A percentile compares a stretch with the other conserved stretches of the same genome.
Conservation (phyloP, 2,797 vertebrate genomes). For the Neomorphus geoffroyi region DNA sequence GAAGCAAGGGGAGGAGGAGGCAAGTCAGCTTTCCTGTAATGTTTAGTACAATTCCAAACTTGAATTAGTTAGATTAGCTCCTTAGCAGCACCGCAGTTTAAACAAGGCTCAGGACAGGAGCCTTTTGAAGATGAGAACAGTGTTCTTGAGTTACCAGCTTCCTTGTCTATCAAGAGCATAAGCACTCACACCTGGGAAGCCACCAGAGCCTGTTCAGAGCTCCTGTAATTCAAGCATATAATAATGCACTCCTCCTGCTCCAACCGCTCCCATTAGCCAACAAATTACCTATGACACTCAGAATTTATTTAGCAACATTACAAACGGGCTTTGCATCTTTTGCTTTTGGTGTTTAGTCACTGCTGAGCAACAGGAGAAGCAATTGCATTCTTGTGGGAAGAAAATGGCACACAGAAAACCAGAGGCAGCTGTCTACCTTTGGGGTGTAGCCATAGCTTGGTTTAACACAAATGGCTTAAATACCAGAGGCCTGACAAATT, state of each 20-base stretch:
- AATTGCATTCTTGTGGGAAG: background rate
- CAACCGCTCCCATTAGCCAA: background rate
- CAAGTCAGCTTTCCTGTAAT: background rate
- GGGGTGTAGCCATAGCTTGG: background rate
- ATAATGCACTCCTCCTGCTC: background rate
- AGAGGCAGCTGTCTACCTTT: background rate
- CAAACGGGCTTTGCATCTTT: background rate
- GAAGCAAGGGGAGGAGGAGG: background rate
- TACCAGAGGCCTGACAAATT: conserved; percentile 4
- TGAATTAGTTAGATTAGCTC: background rate
- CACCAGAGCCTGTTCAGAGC: background rate
- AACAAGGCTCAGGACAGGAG: background rate
- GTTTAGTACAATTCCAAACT: background rate
- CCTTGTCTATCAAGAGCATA: background rate
- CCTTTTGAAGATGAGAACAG: background rate
- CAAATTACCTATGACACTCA: rapidly evolving
- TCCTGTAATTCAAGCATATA: background rate
- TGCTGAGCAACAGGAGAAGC: background rate
- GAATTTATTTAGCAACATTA: conserved; percentile 5
- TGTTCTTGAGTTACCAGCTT: background rate
- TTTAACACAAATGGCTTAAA: background rate
- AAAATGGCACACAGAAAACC: background rate
- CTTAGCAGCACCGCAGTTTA: background rate
- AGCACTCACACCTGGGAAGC: background rate
- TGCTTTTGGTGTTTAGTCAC: background rate